These are phyloP conservation scores for Hyla sarda DNA, from an alignment of 2,113 vertebrate genomes.

Conservation along the genomic window DNA sequence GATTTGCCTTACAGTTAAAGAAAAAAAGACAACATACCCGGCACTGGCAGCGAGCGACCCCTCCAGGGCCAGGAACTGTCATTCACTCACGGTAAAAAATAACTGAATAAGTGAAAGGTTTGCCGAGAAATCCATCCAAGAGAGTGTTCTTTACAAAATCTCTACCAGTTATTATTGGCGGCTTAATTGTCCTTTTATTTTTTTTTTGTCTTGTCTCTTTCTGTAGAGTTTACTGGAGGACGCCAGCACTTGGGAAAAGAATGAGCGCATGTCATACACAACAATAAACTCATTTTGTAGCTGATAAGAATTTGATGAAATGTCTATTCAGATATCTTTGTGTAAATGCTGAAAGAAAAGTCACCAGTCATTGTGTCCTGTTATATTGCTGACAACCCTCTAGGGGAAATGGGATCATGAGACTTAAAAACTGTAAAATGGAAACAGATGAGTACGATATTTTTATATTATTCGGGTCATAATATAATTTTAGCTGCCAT, in stretches of 20 bases:
- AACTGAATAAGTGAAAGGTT: background rate
- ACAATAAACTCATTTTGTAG: background rate
- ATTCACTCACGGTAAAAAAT: background rate
- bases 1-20: constrained; percentile 22
- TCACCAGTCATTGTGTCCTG: background rate
- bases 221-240: background rate
- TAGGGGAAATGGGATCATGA: background rate
- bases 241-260: background rate
- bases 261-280: background rate
- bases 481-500: background rate
- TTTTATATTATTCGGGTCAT: background rate
- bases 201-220: background rate
- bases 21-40: background rate
- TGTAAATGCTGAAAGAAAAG: background rate
- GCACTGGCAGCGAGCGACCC: background rate
- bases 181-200: constrained; percentile 28
- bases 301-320: background rate
- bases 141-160: background rate
- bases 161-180: background rate
- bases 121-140: constrained; percentile 5
- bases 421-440: background rate
- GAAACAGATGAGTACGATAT: background rate
- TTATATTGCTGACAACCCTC: background rate
- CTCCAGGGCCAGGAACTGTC: constrained; percentile 19
- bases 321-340: background rate